Evolutionary conservation across 1,140 invertebrate species (phyloP).

Genomic region (Lepeophtheirus salmonis): DNA sequence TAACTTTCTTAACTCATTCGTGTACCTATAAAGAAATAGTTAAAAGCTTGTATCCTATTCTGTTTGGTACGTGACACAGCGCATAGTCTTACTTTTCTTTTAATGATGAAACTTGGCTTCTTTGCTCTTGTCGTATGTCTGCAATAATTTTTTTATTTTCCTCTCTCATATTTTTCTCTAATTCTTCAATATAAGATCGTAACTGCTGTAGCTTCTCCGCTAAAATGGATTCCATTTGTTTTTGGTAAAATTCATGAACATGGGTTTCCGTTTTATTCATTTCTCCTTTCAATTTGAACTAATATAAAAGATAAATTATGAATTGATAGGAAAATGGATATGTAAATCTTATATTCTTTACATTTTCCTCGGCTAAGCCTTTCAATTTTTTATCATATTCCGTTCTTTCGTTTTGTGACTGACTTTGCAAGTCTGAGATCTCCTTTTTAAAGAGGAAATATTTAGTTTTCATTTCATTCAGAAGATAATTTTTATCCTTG

Average conservation of each 20-base stretch:
- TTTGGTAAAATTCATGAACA: slow-evolving; percentile 4
- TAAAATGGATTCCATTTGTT: slow-evolving; percentile 10
- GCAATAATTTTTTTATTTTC: not conserved
- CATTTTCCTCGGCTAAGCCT: not conserved
- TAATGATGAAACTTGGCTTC: not conserved
- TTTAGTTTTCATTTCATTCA: not conserved
- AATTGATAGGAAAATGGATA: too few species aligned
- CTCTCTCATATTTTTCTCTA: slow-evolving; percentile 1
- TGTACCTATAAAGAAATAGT: not conserved
- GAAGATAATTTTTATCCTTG: not conserved
- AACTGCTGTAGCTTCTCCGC: not conserved
- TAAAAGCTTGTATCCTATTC: not conserved
- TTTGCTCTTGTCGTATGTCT: not conserved
- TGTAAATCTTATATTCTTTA: too few species aligned
- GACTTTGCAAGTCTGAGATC: not conserved
- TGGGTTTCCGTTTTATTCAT: not conserved
- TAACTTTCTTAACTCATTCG: not conserved
- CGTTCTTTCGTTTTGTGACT: not conserved
- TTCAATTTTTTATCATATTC: not conserved
- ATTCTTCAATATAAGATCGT: not conserved
- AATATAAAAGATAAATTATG: too few species aligned
- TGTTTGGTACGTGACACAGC: not conserved
- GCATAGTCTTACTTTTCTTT: slow-evolving; percentile 1
- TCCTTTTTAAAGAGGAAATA: not conserved
- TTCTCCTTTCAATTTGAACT: not conserved